Base-by-base conservation (phyloP, 2,113 vertebrate genomes). In the Passer montanus region DNA sequence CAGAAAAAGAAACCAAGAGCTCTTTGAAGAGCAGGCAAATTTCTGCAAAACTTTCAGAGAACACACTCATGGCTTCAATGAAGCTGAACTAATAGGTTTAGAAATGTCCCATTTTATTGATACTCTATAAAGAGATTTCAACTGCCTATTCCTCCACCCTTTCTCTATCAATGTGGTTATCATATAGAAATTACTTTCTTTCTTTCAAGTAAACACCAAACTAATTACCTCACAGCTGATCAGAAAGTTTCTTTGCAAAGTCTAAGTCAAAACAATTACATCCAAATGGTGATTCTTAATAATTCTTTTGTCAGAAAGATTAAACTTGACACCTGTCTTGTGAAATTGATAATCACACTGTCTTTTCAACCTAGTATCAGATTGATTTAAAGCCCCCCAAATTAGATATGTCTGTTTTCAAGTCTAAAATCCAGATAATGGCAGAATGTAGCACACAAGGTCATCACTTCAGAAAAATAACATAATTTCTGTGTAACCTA, bases 21-120 rank as follows among this genome's bases (percentile, higher is more conserved):
- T 58, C 62, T 24, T 22, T 31, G 47, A 24, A 73, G 18, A 88
- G 82, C 26, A 46, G 13, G 28, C 37, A 85, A 81, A 90, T 77
- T 77, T 50, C 81, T 83, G 76, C 75, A 43, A 49, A 63, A 79
- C 59, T 46, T 79, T 52, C 55, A 50, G 35, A 44, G n/a, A 95
- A 72, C 33, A 37, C 70, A 83, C 44, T 74, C 35, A 11, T 31
- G n/a, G 46, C 75, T 95, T 73, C 76, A 73, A 30, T 80, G 85
- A 93, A 90, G 78, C 84, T 90, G 93, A 91, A 96, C 87, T 87
- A 95, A 95, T 52, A 84, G 53, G 23, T 58, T 91, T 87, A 89
- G 55, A 86, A 93, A 37, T 19, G 87, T 33, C 69, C 26, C 33
- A 46, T 82, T 94, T 82, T 69, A 66, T 22, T 79, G 43, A 81